Evolutionary conservation across 2,888 invertebrate species (phyloP).

Genomic region (Eugnorisma glareosa): DNA sequence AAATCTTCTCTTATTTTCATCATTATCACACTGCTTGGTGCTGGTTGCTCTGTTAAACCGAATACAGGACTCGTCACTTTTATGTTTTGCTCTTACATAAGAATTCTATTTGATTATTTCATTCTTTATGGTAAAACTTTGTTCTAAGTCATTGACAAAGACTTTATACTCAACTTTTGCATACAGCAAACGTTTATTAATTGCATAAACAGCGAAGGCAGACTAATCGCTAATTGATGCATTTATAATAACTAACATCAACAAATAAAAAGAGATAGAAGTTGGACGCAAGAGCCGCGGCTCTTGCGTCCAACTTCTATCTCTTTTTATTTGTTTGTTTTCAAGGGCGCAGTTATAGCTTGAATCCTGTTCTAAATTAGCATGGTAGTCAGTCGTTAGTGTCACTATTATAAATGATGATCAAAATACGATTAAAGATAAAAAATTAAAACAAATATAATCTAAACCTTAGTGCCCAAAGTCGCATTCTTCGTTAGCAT

Average conservation of each 20-base stretch:
- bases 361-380: conserved; percentile 16
- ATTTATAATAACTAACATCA: conserved; percentile 56
- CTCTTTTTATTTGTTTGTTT: conserved; percentile 26
- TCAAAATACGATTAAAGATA: not conserved
- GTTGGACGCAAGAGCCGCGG: no score
- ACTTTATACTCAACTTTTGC: not conserved
- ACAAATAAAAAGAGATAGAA: no score
- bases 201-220: conserved; percentile 22
- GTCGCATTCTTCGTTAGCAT: no score
- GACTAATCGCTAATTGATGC: conserved; percentile 58
- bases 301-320: not conserved
- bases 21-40: no score
- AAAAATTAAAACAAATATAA: no score
- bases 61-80: not conserved
- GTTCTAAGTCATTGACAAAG: conserved; percentile 19
- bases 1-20: no score
- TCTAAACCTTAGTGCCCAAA: no score
- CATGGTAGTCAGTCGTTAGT: conserved; percentile 4
- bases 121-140: not conserved
- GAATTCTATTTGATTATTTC: not conserved
- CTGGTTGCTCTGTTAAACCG: no score
- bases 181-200: conserved; percentile 19
- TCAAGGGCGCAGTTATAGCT: conserved; percentile 6
- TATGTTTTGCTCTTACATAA: not conserved
- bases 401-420: conserved; percentile 10